Evolutionary conservation across 37 sponge, comb jelly and placozoan genomes (phyloP), one percentile per base, ranked within the genome.

Genomic region (Geodia barretti): DNA sequence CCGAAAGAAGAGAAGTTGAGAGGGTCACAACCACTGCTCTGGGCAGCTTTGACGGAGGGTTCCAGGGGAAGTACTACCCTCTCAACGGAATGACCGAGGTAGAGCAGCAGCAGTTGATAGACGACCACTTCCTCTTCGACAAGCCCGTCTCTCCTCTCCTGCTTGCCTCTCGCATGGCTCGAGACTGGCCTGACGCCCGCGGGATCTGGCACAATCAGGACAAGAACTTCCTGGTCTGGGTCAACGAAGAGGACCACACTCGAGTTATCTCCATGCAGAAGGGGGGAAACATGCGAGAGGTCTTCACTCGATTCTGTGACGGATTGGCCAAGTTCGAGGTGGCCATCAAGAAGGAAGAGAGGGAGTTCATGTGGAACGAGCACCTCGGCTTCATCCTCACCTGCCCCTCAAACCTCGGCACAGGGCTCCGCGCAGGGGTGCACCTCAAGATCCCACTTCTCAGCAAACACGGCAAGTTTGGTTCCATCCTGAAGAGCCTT

Each of bases 321-420:
- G 87, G 82, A 29, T 42, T 89, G n/a, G 75, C 78, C 73, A 62
- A 86, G 61, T 77, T 89, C 21, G 96, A 96, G 40, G 62, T 41
- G 11, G 81, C 76, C 39, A 75, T 90, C 29, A 85, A 81, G 73
- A 36, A 64, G 25, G 67, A 82, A 1, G 81, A 78, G 30, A 63
- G 76, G 24, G 78, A 68, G 39, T 92, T 96, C 73, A 78, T 87
- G 88, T 87, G 80, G 79, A 90, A 90, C 54, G 83, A 86, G 1
- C 90, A 92, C 39, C 85, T 89, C 60, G 96, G 96, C 26, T 96
- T 80, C 82, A 84, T 96, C 79, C 76, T 78, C 31, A 83, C 90
- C 70, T 96, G 96, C 61, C 96, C 96, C 36, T 87, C 96, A 26
- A 90, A 96, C 83, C 92, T 96, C 31, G 96, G 96, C 25, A 96